These are phyloP conservation scores for Brachystomella parvula DNA, from an alignment of 1,140 invertebrate species.

Conservation along the genomic window DNA sequence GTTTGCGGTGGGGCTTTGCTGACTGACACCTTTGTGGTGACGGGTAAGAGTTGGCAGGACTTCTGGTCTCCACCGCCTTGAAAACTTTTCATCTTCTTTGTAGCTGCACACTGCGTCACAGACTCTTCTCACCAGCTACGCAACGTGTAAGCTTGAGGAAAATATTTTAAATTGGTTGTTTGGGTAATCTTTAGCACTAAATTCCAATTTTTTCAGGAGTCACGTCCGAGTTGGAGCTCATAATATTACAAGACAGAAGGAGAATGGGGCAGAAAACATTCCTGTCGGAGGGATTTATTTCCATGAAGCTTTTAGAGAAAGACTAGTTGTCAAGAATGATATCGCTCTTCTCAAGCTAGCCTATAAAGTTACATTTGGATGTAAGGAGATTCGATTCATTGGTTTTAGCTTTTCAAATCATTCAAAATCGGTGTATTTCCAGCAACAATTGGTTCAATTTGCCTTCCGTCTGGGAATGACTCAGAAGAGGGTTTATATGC, in stretches of 20 bases:
- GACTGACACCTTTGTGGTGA: conserved; percentile 12
- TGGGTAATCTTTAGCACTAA: not conserved
- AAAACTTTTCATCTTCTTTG: not conserved
- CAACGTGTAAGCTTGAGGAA: conserved; percentile 2
- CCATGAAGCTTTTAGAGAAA: conserved; percentile 11
- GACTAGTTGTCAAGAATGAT: conserved; percentile 19
- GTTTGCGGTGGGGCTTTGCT: conserved; percentile 17
- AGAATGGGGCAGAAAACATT: conserved; percentile 17
- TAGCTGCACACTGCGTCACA: conserved; percentile 16
- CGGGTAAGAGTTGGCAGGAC: not conserved
- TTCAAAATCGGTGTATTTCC: not conserved
- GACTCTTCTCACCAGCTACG: not conserved
- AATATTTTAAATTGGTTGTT: not conserved
- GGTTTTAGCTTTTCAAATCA: too few species aligned
- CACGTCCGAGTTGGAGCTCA: conserved; percentile 13
- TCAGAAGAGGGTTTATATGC: not conserved
- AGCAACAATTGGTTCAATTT: conserved; percentile 12
- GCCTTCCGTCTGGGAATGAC: not conserved
- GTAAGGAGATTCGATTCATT: too few species aligned
- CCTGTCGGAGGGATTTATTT: not conserved
- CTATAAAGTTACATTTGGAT: not conserved
- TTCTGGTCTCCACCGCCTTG: not conserved
- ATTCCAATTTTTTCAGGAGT: not conserved
- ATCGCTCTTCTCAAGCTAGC: conserved; percentile 13
- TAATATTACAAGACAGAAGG: conserved; percentile 6